Conservation (phyloP, 2,797 vertebrate species). For the Craterocephalus amniculus region DNA sequence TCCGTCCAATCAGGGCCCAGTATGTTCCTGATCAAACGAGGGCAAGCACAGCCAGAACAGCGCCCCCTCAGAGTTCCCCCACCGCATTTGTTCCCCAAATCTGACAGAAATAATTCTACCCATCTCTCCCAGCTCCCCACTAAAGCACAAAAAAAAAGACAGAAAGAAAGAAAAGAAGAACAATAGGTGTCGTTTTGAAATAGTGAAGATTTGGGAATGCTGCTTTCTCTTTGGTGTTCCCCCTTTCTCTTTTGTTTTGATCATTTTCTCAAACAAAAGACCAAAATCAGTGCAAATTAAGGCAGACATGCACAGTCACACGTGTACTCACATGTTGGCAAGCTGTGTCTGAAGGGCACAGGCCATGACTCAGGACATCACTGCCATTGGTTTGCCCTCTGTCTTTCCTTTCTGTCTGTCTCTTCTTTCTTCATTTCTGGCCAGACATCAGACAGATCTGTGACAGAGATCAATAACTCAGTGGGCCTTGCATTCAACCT, state of each 20-base stretch:
- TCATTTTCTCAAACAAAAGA: slow-evolving; percentile 66
- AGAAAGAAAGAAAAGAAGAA: slow-evolving; percentile 60
- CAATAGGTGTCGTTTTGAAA: slow-evolving; percentile 75
- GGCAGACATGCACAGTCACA: slow-evolving; percentile 40
- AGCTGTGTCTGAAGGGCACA: slow-evolving; percentile 64
- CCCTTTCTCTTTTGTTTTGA: slow-evolving; percentile 48
- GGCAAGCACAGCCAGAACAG: slow-evolving; percentile 76
- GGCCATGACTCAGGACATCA: slow-evolving; percentile 71
- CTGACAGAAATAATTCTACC: slow-evolving; percentile 74
- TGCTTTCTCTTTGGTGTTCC: slow-evolving; percentile 54
- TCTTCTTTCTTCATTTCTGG: slow-evolving; percentile 58
- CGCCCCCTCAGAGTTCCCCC: slow-evolving; percentile 71
- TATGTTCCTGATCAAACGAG: slow-evolving; percentile 77
- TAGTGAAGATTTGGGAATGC: slow-evolving; percentile 55
- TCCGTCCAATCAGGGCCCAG: slow-evolving; percentile 76
- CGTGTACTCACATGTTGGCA: slow-evolving; percentile 43
- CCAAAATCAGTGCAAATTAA: slow-evolving; percentile 47
- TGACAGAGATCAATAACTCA: slow-evolving; percentile 88
- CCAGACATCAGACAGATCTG: slow-evolving; percentile 81
- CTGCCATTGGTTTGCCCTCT: slow-evolving; percentile 46
- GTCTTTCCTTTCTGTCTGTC: slow-evolving; percentile 18
- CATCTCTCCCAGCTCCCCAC: slow-evolving; percentile 51
- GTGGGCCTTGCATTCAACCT: slow-evolving; percentile 85
- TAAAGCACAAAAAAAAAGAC: slow-evolving; percentile 42
- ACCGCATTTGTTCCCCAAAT: slow-evolving; percentile 73